phyloP scores from a whole-genome alignment of 64 coral and sea anemone species.

The Cladopsammia gracilis region DNA sequence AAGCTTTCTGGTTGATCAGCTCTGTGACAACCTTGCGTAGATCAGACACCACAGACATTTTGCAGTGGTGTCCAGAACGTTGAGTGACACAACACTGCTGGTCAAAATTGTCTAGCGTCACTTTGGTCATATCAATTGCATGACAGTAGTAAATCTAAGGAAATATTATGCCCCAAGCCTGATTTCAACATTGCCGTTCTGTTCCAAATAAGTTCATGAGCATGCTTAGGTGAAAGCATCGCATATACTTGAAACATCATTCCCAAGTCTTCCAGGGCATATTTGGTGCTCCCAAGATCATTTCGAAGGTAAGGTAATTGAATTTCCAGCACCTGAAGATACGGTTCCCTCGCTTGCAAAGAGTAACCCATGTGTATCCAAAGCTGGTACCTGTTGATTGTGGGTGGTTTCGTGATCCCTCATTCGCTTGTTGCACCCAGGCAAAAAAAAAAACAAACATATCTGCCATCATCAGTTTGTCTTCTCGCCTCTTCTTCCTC shows the following conservation, averaged over 20 bases:
- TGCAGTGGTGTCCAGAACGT: constrained; percentile 74
- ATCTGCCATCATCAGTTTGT: too few relatives aligned
- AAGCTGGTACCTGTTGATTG: too few relatives aligned
- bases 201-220: constrained; percentile 82
- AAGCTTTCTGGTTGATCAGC: constrained; percentile 61
- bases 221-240: constrained; percentile 68
- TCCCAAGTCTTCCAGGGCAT: constrained; percentile 67
- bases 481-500: too few relatives aligned
- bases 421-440: too few relatives aligned
- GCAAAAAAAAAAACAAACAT: too few relatives aligned
- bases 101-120: constrained; percentile 69
- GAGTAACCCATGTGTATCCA: constrained; percentile 21
- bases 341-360: constrained; percentile 19
- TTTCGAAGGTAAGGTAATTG: constrained; percentile 68
- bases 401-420: too few relatives aligned
- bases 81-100: constrained; percentile 49
- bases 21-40: constrained; percentile 66
- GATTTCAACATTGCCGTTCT: constrained; percentile 55
- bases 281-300: constrained; percentile 61
- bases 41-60: constrained; percentile 50
- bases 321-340: constrained; percentile 76
- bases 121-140: constrained; percentile 70
- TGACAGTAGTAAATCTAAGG: constrained; percentile 80
- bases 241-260: constrained; percentile 74
- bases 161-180: constrained; percentile 76